A percentile compares a stretch with the other conserved stretches of the same genome.
Evolutionary conservation across 2,113 vertebrate genomes (phyloP).

Genomic region (Bucco capensis): DNA sequence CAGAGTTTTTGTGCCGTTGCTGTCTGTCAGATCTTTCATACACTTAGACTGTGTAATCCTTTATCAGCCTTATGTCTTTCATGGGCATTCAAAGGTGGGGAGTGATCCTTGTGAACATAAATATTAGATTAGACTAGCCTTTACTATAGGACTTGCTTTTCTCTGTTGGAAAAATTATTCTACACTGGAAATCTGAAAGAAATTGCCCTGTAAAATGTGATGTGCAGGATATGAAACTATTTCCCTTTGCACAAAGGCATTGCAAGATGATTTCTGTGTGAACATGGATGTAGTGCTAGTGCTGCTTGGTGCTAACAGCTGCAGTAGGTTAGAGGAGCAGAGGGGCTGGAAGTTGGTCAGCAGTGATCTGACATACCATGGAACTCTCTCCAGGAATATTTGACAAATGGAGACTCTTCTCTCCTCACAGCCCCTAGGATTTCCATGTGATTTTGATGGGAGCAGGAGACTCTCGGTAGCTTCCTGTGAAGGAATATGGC

Average conservation of each 20-base stretch:
- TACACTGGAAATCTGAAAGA: background rate
- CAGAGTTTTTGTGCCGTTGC: background rate
- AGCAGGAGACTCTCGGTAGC: background rate
- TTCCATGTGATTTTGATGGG: background rate
- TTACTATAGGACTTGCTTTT: background rate
- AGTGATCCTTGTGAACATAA: background rate
- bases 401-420: background rate
- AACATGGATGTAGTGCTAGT: background rate
- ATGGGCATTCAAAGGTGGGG: background rate
- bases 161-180: background rate
- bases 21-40: background rate
- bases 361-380: background rate
- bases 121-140: background rate
- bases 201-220: background rate
- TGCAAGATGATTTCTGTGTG: background rate
- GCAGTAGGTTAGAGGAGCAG: background rate
- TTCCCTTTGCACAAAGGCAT: background rate
- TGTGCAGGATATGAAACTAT: background rate
- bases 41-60: background rate
- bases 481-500: background rate
- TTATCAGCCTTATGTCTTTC: background rate
- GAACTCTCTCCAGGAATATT: background rate
- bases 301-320: background rate
- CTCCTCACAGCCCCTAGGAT: background rate
- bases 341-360: background rate